Percentiles rank a stretch among this genome's conserved stretches.
These are phyloP conservation scores for Plutomurus gul DNA, from an alignment of 1,140 invertebrate genomes.

Conservation along the genomic window DNA sequence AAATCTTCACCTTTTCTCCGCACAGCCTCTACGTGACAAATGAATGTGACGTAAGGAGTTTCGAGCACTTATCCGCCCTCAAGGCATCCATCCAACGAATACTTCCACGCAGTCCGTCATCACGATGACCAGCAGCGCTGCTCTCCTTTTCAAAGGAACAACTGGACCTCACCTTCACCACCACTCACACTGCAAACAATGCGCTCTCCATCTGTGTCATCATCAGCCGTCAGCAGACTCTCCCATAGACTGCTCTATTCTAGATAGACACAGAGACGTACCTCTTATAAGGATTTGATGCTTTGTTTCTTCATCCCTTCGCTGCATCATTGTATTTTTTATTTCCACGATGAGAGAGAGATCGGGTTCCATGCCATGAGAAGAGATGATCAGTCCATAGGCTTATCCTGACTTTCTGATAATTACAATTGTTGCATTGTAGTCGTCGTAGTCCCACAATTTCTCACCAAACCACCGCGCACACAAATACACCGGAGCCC, in stretches of 20 bases:
- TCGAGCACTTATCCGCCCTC: constrained; percentile 36
- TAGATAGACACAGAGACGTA: too few relatives aligned
- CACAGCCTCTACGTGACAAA: constrained; percentile 34
- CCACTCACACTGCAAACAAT: too few relatives aligned
- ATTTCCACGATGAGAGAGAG: constrained; percentile 35
- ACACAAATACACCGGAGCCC: too few relatives aligned
- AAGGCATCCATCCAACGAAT: background rate
- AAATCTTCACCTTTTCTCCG: background rate
- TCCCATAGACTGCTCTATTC: too few relatives aligned
- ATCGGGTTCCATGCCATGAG: constrained; percentile 18
- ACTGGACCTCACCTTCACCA: too few relatives aligned
- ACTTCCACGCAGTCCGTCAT: too few relatives aligned
- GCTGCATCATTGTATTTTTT: constrained; percentile 17
- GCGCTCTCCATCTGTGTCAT: background rate
- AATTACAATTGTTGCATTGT: background rate
- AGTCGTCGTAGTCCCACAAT: too few relatives aligned
- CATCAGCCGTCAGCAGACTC: background rate
- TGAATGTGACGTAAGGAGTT: constrained; percentile 46
- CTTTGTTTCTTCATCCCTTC: background rate
- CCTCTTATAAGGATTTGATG: background rate
- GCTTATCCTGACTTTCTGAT: background rate
- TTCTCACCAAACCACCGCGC: too few relatives aligned
- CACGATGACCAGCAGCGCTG: too few relatives aligned
- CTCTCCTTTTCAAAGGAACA: background rate
- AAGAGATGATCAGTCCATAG: background rate